phyloP scores from a whole-genome alignment of 2,797 vertebrate genomes.

The Vultur gryphus region DNA sequence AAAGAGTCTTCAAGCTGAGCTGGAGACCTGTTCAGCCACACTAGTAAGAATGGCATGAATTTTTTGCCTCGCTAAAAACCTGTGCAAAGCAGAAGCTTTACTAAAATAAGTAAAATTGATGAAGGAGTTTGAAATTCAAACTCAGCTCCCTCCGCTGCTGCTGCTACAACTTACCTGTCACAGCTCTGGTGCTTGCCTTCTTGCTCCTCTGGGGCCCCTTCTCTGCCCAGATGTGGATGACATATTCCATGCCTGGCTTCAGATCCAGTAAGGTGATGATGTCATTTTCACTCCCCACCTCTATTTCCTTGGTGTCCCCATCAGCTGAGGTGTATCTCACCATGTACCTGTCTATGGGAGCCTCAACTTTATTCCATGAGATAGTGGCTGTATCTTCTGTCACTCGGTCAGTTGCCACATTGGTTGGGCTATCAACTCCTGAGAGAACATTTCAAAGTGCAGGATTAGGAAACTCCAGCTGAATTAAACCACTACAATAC shows the following conservation, averaged over 20 bases:
- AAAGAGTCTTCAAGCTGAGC: neutral
- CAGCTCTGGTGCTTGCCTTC: conserved; percentile 70
- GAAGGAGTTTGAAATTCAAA: neutral
- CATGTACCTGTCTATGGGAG: conserved; percentile 77
- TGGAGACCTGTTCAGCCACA: neutral
- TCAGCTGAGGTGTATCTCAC: conserved; percentile 76
- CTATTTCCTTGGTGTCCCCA: conserved; percentile 68
- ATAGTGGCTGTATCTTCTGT: conserved; percentile 74
- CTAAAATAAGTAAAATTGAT: neutral
- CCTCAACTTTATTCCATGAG: conserved; percentile 74
- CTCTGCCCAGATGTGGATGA: conserved; percentile 76
- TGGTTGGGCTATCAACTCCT: conserved; percentile 82
- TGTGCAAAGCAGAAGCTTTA: neutral
- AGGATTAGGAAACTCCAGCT: neutral
- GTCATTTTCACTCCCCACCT: conserved; percentile 63
- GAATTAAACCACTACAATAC: neutral
- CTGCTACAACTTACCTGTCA: conserved; percentile 73
- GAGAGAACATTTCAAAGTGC: neutral
- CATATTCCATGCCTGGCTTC: conserved; percentile 77
- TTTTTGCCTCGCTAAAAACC: neutral
- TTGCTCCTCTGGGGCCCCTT: conserved; percentile 75
- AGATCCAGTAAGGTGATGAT: conserved; percentile 68
- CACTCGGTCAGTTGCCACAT: conserved; percentile 68
- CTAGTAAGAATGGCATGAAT: neutral
- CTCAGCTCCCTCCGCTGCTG: neutral